A percentile compares a stretch with the other conserved stretches of the same genome.
Conservation (phyloP, 2,797 vertebrate species). For the Tragopan temminckii region DNA sequence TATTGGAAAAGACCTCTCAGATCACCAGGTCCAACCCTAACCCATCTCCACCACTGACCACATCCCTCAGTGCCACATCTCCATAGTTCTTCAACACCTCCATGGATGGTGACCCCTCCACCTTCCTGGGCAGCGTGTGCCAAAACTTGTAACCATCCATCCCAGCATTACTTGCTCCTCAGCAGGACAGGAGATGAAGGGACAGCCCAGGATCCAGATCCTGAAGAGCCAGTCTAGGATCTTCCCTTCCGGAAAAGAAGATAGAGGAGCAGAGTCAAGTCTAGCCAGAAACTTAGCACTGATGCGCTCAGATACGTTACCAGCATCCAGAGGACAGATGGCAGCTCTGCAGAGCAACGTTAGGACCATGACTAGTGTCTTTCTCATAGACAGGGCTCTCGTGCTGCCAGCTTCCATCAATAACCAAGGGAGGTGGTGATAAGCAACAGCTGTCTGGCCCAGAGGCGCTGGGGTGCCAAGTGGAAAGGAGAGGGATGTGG, state of each 20-base stretch:
- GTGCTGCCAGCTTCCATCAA: not conserved
- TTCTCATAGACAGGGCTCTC: not conserved
- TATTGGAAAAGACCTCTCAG: too few species aligned
- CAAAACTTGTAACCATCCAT: not conserved
- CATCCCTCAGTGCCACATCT: too few species aligned
- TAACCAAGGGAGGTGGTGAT: not conserved
- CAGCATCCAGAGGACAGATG: not conserved
- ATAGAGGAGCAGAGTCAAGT: not conserved
- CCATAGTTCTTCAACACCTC: too few species aligned
- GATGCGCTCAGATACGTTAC: conserved; percentile 1
- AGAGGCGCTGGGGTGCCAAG: not conserved
- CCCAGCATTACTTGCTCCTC: not conserved
- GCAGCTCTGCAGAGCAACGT: not conserved
- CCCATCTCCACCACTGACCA: too few species aligned
- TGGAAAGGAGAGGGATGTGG: not conserved
- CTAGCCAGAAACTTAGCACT: conserved; percentile 10
- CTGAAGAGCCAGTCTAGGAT: not conserved
- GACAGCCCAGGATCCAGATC: not conserved
- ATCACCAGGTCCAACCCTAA: too few species aligned
- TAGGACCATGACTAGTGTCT: not conserved
- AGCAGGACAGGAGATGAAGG: not conserved
- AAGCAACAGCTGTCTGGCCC: not conserved
- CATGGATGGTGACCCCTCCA: too few species aligned
- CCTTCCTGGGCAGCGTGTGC: too few species aligned
- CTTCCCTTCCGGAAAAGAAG: not conserved